Evolutionary conservation across 2,113 vertebrate species (phyloP).

Genomic region (Megaleporinus macrocephalus): DNA sequence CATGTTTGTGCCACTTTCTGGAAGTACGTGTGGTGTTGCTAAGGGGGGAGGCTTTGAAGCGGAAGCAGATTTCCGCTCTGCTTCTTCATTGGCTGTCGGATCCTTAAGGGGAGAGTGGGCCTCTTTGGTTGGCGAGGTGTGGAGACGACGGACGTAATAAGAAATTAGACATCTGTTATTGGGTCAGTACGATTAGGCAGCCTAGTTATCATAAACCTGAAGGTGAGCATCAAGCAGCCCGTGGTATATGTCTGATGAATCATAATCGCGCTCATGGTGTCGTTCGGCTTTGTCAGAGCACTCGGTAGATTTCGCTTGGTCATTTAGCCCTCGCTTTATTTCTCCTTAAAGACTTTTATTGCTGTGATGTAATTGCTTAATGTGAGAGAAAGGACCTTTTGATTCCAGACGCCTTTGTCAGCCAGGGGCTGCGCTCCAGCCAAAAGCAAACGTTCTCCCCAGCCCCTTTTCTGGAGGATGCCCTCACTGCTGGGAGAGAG

Average conservation of each 20-base stretch:
- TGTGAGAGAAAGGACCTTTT: slow-evolving; percentile 15
- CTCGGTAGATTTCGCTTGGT: neutral
- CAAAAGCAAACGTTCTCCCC: neutral
- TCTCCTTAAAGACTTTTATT: neutral
- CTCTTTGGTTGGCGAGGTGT: slow-evolving; percentile 25
- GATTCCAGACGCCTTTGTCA: neutral
- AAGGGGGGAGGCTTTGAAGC: slow-evolving; percentile 39
- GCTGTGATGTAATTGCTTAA: neutral
- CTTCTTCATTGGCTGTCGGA: slow-evolving; percentile 1
- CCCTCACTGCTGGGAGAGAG: slow-evolving; percentile 22
- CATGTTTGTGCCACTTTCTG: slow-evolving; percentile 2
- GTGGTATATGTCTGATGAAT: neutral
- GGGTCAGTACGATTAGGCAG: neutral
- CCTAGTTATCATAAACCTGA: neutral
- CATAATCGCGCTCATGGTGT: neutral
- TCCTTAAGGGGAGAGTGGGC: slow-evolving; percentile 21
- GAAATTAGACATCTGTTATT: neutral
- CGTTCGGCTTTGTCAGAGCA: neutral
- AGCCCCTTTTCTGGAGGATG: slow-evolving; percentile 16
- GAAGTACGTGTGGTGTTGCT: slow-evolving; percentile 45
- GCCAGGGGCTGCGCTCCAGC: neutral
- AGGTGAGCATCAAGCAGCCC: neutral
- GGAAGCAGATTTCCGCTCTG: slow-evolving; percentile 40
- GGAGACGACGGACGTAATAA: neutral
- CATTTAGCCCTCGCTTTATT: neutral